Percentiles rank a stretch among this genome's conserved stretches.
phyloP scores from a whole-genome alignment of 2,797 vertebrate genomes.

The Danio albolineatus region DNA sequence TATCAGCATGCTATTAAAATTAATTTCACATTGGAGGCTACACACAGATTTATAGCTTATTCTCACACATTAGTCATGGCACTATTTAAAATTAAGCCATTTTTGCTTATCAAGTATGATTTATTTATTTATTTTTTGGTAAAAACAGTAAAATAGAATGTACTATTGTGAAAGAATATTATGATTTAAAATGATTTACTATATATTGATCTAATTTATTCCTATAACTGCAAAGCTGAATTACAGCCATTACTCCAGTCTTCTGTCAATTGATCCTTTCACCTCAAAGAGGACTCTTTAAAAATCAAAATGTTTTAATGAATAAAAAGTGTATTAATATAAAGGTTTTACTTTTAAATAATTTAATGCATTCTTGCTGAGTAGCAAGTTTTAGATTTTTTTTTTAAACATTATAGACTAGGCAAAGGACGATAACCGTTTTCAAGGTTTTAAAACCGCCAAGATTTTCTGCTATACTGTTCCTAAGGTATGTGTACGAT shows the following conservation, averaged over 20 bases:
- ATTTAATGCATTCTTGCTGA: neutral
- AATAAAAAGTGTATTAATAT: neutral
- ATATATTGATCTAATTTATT: too few relatives aligned
- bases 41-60: neutral
- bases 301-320: too few relatives aligned
- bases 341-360: neutral
- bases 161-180: neutral
- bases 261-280: too few relatives aligned
- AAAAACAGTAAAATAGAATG: neutral
- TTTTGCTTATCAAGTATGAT: neutral
- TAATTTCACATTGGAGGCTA: neutral
- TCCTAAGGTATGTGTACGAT: too few relatives aligned
- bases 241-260: neutral
- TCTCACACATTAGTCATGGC: neutral
- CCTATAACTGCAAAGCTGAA: neutral
- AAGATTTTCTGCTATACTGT: too few relatives aligned
- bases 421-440: too few relatives aligned
- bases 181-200: neutral
- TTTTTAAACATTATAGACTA: neutral
- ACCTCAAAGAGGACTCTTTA: too few relatives aligned
- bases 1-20: neutral
- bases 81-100: neutral
- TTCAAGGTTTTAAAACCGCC: too few relatives aligned
- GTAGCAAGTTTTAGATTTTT: too few relatives aligned
- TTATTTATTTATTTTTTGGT: too few relatives aligned